Evolutionary conservation across 1,140 invertebrate species (phyloP), one percentile per base, ranked within the genome.

Genomic region (Achroia grisella): DNA sequence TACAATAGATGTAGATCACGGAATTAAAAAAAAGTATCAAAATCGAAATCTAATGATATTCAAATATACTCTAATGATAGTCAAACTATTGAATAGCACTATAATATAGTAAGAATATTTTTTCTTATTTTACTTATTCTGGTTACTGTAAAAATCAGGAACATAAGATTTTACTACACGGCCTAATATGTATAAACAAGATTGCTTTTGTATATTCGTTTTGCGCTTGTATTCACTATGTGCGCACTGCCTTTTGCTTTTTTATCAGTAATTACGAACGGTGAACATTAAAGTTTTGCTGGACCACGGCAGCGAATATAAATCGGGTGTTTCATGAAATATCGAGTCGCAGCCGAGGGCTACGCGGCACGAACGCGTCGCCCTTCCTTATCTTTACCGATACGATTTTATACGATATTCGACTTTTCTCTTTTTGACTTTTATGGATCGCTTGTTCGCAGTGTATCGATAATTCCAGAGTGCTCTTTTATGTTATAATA

Each of bases 251-350:
- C 60, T 52, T 58, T 56, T 62, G 52, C 41, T 47, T 44, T 48
- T 68, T 71, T 69, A 67, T 51, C 58, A 71, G 69, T 79, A 77
- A 78, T 81, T 81, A 81, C 69, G 65, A 64, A 62, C 65, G 62
- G 46, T 64, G 68, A 65, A 73, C 67, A 79, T 83, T 71, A 77
- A 80, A 68, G 62, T 73, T 72, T 71, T 64, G 71, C 68, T 65
- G 54, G 66, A 58, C 58, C 46, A 47, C 59, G 62, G 56, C 57
- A 58, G 52, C 58, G 77, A 71, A 84, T 80, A 79, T 80, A 81
- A 79, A 84, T 78, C 74, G 76, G 64, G 51, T 68, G 65, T 79
- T 80, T 78, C 75, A 73, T 80, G 73, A 81, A 81, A 78, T 77
- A 84, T 78, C 67, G 80, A 64, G 70, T 55, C 53, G 50, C 64